These are phyloP conservation scores for Staurois parvus DNA, from an alignment of 2,797 vertebrate species.

Conservation along the genomic window DNA sequence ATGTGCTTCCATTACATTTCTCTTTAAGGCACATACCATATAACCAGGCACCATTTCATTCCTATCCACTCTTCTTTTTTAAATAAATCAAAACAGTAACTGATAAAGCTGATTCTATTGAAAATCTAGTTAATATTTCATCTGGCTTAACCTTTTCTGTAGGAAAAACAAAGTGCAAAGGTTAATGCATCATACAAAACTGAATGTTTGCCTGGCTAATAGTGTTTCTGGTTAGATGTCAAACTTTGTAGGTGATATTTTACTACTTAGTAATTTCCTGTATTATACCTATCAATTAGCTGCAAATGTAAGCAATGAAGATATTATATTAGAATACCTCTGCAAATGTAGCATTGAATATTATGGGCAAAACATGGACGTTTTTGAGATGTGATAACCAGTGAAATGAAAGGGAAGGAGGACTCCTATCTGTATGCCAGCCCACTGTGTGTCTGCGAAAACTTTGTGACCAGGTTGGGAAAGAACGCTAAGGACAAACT, in stretches of 20 bases:
- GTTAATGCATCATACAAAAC: background rate
- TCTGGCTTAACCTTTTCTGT: constrained; percentile 54
- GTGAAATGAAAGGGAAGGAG: background rate
- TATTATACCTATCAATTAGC: background rate
- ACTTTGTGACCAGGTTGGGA: background rate
- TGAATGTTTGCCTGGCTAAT: background rate
- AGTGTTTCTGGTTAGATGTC: background rate
- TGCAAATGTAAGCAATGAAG: background rate
- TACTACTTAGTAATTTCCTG: too few species aligned
- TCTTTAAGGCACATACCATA: background rate
- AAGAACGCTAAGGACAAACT: background rate
- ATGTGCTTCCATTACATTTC: too few species aligned
- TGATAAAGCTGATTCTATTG: constrained; percentile 41
- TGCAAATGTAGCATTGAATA: background rate
- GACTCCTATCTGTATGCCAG: background rate
- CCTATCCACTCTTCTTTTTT: background rate
- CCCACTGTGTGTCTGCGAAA: background rate
- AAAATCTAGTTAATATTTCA: constrained; percentile 67
- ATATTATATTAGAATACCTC: background rate
- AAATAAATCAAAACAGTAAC: background rate
- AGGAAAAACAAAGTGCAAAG: constrained; percentile 47
- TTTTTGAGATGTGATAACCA: background rate
- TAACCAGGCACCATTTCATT: background rate
- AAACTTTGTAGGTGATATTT: background rate
- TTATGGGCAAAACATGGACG: background rate